Base-by-base conservation (phyloP, 2,113 vertebrate species). In the Calyptommatus sinebrachiatus region DNA sequence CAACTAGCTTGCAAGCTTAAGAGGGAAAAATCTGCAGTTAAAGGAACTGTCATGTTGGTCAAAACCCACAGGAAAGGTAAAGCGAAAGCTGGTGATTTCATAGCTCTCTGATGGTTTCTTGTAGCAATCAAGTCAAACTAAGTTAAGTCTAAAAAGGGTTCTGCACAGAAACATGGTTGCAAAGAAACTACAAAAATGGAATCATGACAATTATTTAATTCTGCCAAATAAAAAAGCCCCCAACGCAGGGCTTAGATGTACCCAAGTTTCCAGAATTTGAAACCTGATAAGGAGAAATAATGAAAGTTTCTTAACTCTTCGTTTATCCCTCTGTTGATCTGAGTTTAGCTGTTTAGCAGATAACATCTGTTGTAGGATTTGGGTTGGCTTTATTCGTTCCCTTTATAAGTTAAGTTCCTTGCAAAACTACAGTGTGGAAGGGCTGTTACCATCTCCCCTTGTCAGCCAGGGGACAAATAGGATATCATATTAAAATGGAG, bases 31-130 rank as follows among this genome's bases (percentile, higher is more conserved):
- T 60, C 80, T 85, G 76, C 35, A 87, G 48, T 71, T 85, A 76
- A 74, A 82, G 81, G 14, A 83, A 85, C 79, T 85, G 79, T 84
- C 81, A 71, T 67, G 45, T 72, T 90, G 87, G 81, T 72, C 87
- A 86, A 78, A 87, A 81, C 90, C 84, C 90, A 77, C 6, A 75
- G 90, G 91, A 87, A 85, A 88, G 75, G 80, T 83, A 86, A 92
- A 91, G 72, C 28, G 61, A 16, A 48, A 29, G 8, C 63, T 70
- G 70, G 83, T 50, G 72, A 83, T 87, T 91, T 89, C 80, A 70
- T 22, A 41, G 74, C 70, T 80, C 80, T 94, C 87, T 87, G 45
- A 78, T 78, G 35, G 35, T 67, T 90, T 91, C 83, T 73, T 88
- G 84, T 1, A 88, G 53, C 78, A 84, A 83, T 88, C 75, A 86